These are phyloP conservation scores for Portevinia maculata DNA, from an alignment of 2,888 invertebrate genomes.

Conservation along the genomic window DNA sequence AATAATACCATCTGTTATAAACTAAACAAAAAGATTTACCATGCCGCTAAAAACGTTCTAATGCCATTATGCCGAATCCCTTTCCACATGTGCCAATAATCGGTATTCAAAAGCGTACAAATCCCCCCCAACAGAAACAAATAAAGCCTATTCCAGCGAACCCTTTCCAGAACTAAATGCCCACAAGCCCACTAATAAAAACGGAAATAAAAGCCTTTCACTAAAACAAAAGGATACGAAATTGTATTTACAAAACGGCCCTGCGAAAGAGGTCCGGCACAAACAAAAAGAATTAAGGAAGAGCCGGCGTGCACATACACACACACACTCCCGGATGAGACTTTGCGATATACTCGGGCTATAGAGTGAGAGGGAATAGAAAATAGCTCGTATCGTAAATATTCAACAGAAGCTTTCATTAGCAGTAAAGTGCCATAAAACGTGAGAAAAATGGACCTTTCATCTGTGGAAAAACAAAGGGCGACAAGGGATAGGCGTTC, in stretches of 20 bases:
- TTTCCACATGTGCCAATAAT: conserved; percentile 59
- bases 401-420: conserved; percentile 71
- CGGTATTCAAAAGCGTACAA: conserved; percentile 43
- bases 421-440: conserved; percentile 72
- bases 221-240: conserved; percentile 44
- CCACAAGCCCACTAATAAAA: conserved; percentile 55
- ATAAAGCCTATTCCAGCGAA: conserved; percentile 31
- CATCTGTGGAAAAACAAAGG: conserved; percentile 57
- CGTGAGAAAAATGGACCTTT: conserved; percentile 70
- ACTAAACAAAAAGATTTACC: background rate
- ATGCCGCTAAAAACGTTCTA: conserved; percentile 31
- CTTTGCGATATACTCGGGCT: background rate
- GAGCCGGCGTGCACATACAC: conserved; percentile 3
- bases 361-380: conserved; percentile 39
- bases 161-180: conserved; percentile 23
- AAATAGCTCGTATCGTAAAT: conserved; percentile 71
- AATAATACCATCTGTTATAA: background rate
- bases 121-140: conserved; percentile 43
- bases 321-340: background rate
- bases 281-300: conserved; percentile 10
- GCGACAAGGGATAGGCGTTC: conserved; percentile 16
- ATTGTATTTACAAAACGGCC: conserved; percentile 57
- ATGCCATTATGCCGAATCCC: conserved; percentile 17
- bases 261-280: background rate
- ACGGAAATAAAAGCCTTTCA: conserved; percentile 53